phyloP scores from a whole-genome alignment of 2,888 invertebrate genomes.

The Pocota personata region DNA sequence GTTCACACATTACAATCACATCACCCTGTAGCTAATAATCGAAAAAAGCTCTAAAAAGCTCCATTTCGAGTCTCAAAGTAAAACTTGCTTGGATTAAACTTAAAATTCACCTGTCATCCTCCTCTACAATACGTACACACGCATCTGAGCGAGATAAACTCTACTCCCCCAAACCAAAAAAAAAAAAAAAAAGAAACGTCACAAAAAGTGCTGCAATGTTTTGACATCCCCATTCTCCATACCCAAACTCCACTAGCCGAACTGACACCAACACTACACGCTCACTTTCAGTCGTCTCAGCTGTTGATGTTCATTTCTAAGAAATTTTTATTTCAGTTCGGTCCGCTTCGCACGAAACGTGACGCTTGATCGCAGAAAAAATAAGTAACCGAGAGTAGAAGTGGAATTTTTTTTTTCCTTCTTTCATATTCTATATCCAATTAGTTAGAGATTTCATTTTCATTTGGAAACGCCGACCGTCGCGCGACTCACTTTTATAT shows the following conservation, averaged over 20 bases:
- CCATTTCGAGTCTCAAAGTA: constrained; percentile 26
- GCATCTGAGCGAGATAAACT: constrained; percentile 28
- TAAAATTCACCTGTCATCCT: constrained; percentile 3
- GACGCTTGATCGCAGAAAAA: neutral
- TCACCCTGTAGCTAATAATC: constrained; percentile 19
- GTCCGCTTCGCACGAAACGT: constrained; percentile 26
- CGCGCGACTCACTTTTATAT: constrained; percentile 8
- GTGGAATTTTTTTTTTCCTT: constrained; percentile 10
- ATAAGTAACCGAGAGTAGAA: constrained; percentile 12
- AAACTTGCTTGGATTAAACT: neutral
- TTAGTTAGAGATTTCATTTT: constrained; percentile 1
- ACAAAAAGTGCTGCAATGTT: constrained; percentile 33
- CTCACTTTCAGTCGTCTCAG: constrained; percentile 26
- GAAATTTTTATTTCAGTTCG: constrained; percentile 41
- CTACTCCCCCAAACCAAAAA: neutral
- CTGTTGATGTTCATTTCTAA: constrained; percentile 45
- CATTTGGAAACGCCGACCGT: constrained; percentile 17
- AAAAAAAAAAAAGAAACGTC: constrained; percentile 27
- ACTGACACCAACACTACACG: neutral
- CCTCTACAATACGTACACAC: neutral
- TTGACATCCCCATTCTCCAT: constrained; percentile 56
- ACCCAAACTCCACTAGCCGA: constrained; percentile 37
- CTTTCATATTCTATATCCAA: neutral
- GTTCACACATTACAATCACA: too few relatives aligned
- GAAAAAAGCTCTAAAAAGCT: neutral